These are phyloP conservation scores for Elephantulus edwardii DNA, from an alignment of 2,113 vertebrate species.

Conservation along the genomic window DNA sequence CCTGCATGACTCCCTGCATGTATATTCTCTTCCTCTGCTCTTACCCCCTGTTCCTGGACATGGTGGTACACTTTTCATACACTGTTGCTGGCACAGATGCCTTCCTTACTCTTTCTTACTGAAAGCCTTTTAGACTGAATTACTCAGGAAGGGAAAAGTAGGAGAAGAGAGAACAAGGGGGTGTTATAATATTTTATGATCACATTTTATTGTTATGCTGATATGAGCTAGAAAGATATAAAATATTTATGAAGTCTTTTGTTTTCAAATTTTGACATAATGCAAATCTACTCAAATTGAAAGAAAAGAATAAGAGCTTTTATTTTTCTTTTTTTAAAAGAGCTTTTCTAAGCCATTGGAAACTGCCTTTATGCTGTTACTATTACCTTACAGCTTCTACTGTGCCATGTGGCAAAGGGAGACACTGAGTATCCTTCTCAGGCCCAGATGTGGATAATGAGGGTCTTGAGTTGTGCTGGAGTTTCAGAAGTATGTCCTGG, in stretches of 20 bases:
- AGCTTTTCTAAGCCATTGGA: background rate
- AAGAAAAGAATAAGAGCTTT: constrained; percentile 18
- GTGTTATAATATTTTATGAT: background rate
- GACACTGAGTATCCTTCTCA: background rate
- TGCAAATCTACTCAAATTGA: background rate
- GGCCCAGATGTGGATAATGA: background rate
- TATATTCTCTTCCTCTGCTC: background rate
- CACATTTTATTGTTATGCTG: background rate
- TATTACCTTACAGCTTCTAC: no score
- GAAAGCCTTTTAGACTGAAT: background rate
- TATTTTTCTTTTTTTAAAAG: no score
- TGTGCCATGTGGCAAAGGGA: background rate
- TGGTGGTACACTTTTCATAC: background rate
- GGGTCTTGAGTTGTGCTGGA: background rate
- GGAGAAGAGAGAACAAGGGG: no score
- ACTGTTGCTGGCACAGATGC: background rate
- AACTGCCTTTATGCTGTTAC: background rate
- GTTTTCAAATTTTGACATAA: background rate
- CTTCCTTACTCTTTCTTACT: background rate
- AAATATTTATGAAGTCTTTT: constrained; percentile 10
- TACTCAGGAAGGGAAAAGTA: background rate
- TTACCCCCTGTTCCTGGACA: background rate
- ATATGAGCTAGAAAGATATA: background rate
- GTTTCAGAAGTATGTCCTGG: background rate
- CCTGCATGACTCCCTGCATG: background rate